These are phyloP conservation scores for Nasalis larvatus DNA, from an alignment of 2,113 vertebrate species.

Conservation along the genomic window DNA sequence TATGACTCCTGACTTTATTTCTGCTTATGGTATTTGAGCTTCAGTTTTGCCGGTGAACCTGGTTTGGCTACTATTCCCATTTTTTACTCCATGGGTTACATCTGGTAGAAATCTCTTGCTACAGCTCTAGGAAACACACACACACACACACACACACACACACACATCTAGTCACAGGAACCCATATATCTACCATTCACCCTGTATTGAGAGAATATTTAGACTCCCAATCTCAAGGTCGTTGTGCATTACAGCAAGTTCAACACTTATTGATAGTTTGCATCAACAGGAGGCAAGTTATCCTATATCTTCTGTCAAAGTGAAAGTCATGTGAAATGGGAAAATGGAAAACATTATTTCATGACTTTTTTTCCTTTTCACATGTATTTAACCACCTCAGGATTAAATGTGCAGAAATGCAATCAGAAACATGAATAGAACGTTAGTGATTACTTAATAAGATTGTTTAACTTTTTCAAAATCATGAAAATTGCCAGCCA, in stretches of 20 bases:
- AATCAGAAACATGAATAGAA: background rate
- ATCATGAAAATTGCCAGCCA: background rate
- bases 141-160: too few relatives aligned
- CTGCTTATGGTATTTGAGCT: background rate
- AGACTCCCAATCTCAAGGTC: background rate
- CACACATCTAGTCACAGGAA: background rate
- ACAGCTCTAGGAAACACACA: background rate
- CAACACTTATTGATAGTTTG: background rate
- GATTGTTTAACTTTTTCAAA: constrained; percentile 24
- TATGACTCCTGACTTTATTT: background rate
- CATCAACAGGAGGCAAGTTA: background rate
- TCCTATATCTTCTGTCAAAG: background rate
- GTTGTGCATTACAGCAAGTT: background rate
- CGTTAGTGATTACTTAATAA: background rate
- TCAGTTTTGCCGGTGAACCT: background rate
- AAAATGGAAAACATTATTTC: background rate
- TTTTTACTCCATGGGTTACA: background rate
- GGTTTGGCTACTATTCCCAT: background rate
- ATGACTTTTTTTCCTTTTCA: background rate
- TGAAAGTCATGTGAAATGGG: background rate
- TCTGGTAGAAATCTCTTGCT: background rate
- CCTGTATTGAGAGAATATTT: background rate
- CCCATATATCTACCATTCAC: background rate
- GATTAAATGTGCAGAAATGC: background rate
- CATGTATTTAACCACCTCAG: background rate